Evolutionary conservation across 1,140 invertebrate species (phyloP).

Genomic region (Brachionus sp.): DNA sequence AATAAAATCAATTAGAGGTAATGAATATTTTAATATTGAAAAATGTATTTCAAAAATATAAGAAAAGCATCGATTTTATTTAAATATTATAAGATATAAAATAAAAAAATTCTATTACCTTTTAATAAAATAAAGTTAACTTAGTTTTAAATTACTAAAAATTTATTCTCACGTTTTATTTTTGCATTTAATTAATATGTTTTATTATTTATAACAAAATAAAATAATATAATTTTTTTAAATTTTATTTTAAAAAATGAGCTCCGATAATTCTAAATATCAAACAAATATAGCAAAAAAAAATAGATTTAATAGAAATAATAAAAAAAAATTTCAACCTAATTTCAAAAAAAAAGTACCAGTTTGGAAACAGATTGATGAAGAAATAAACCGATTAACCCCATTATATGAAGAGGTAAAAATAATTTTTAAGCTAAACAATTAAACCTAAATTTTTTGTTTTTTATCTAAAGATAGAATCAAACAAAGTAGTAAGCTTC

Average conservation of each 20-base stretch:
- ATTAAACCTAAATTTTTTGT: too few relatives aligned
- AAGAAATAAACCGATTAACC: constrained; percentile 45
- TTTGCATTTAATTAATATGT: background rate
- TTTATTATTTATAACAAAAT: background rate
- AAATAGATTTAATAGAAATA: background rate
- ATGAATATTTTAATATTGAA: too few relatives aligned
- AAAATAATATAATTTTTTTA: background rate
- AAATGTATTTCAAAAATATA: too few relatives aligned
- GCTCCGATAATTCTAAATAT: background rate
- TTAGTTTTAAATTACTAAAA: background rate
- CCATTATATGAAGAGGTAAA: constrained; percentile 46
- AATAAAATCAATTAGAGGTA: too few relatives aligned
- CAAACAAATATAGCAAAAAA: background rate
- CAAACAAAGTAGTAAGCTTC: constrained; percentile 68
- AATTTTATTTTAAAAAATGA: constrained; percentile 1
- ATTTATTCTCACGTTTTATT: background rate
- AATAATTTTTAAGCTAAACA: background rate
- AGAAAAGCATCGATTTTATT: too few relatives aligned
- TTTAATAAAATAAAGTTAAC: background rate
- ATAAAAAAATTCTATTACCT: too few relatives aligned
- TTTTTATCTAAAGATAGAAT: constrained; percentile 55
- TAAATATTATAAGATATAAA: too few relatives aligned
- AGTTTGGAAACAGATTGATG: constrained; percentile 42
- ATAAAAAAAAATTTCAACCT: constrained; percentile 37
- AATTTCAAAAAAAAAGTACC: constrained; percentile 43